Conservation (phyloP, 2,888 invertebrate species). For the Dorcus parallelipipedus region DNA sequence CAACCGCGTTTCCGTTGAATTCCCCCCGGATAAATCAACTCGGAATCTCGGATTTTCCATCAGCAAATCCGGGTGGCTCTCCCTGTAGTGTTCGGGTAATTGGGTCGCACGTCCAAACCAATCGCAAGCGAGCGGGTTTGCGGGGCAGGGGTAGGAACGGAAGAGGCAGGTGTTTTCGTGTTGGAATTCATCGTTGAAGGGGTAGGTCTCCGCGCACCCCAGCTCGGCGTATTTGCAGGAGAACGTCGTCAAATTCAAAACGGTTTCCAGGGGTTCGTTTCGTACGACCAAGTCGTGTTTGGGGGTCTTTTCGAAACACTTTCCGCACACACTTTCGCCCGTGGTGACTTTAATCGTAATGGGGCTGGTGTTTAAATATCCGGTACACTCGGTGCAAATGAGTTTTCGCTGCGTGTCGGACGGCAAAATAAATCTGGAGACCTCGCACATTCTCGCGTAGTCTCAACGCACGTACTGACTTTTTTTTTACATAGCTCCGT, state of each 20-base stretch:
- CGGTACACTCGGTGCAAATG: slow-evolving; percentile 14
- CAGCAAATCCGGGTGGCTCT: slow-evolving; percentile 4
- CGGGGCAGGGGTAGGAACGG: slow-evolving; percentile 8
- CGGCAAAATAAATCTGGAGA: slow-evolving; percentile 5
- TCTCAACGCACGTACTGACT: no score
- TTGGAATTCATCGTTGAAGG: slow-evolving; percentile 9
- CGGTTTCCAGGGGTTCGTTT: slow-evolving; percentile 8
- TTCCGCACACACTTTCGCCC: slow-evolving; percentile 16
- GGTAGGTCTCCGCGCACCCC: slow-evolving; percentile 10
- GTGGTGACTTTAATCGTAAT: slow-evolving; percentile 5
- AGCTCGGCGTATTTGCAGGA: slow-evolving; percentile 11
- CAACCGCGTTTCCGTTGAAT: slow-evolving; percentile 1
- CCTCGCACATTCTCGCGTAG: slow-evolving; percentile 8
- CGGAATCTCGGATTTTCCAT: slow-evolving; percentile 6
- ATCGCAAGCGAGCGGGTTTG: slow-evolving; percentile 4
- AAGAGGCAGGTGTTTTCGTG: slow-evolving; percentile 12
- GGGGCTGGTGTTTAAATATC: slow-evolving; percentile 9
- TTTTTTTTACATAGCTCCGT: no score
- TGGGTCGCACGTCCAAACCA: slow-evolving; percentile 8
- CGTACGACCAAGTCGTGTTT: slow-evolving; percentile 3
- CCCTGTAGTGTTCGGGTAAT: slow-evolving; percentile 12
- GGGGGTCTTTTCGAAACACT: slow-evolving; percentile 5
- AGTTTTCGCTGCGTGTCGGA: slow-evolving; percentile 8
- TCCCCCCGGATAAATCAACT: background rate
- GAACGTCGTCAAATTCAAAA: slow-evolving; percentile 5